phyloP scores from a whole-genome alignment of 2,113 vertebrate species.

The Nicator chloris region DNA sequence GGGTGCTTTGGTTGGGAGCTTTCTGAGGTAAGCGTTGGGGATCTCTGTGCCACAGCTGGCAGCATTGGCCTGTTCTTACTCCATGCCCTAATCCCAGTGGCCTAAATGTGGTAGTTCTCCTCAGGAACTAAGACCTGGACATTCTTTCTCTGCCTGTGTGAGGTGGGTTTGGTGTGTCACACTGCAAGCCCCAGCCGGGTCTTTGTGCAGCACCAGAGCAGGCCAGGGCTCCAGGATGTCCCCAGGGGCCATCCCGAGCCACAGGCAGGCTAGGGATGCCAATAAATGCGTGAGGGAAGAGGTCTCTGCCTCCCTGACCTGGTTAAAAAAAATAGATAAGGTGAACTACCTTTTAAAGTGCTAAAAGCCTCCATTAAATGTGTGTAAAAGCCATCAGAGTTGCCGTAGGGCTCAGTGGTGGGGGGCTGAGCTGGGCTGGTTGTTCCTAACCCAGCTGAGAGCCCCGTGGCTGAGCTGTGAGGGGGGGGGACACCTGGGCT shows the following conservation, averaged over 20 bases:
- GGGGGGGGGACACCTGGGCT: background rate
- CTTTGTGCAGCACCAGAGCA: background rate
- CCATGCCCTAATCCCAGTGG: background rate
- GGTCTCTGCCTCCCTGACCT: background rate
- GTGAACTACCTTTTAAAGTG: background rate
- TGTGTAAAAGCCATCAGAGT: background rate
- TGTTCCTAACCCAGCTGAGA: background rate
- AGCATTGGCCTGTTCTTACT: background rate
- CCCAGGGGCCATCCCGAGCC: background rate
- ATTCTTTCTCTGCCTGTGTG: background rate
- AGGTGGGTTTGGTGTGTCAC: background rate
- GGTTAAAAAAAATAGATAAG: background rate
- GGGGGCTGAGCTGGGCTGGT: background rate
- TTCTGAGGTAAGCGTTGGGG: background rate
- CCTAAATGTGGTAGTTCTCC: background rate
- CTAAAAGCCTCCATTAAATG: background rate
- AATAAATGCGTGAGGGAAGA: background rate
- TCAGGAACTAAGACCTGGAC: background rate
- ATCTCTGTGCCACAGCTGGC: background rate
- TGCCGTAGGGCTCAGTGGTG: fast-evolving
- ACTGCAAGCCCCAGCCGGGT: background rate
- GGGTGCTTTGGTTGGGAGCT: constrained; percentile 22
- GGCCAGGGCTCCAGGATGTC: background rate
- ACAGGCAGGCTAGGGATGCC: background rate
- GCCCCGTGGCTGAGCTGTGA: fast-evolving